Evolutionary conservation across 2,888 invertebrate species (phyloP).

Genomic region (Stratiomys singularior): DNA sequence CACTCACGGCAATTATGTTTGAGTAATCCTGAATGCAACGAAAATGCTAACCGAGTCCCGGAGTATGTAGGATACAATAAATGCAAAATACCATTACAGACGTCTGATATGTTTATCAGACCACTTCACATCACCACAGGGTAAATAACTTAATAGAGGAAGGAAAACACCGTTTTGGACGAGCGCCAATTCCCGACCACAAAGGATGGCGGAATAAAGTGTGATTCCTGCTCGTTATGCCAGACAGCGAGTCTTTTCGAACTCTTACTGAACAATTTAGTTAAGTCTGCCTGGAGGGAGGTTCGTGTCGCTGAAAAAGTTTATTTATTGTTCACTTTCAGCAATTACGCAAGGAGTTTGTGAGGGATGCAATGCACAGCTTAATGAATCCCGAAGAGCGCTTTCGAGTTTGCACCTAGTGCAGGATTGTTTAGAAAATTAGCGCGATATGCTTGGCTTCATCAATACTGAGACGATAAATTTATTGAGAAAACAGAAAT

Average conservation of each 20-base stretch:
- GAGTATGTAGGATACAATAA: neutral
- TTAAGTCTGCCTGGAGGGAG: neutral
- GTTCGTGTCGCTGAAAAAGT: neutral
- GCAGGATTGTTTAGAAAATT: no score
- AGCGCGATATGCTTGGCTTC: no score
- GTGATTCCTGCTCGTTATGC: neutral
- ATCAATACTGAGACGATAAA: no score
- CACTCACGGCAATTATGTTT: no score
- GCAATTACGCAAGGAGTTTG: neutral
- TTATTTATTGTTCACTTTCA: neutral
- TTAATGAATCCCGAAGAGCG: no score
- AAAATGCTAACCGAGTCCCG: no score
- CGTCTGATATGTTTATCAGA: neutral
- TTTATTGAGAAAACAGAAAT: no score
- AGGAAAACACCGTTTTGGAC: conserved; percentile 1
- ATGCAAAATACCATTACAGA: neutral
- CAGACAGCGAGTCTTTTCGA: neutral
- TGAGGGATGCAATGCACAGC: no score
- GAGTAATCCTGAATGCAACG: no score
- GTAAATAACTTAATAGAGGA: conserved; percentile 6
- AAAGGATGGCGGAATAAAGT: neutral
- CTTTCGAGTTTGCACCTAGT: no score
- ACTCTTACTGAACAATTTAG: neutral
- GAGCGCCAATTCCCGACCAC: neutral
- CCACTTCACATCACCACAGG: neutral